Evolutionary conservation across 1,140 invertebrate species (phyloP).

Genomic region (Condylostylus longicornis): DNA sequence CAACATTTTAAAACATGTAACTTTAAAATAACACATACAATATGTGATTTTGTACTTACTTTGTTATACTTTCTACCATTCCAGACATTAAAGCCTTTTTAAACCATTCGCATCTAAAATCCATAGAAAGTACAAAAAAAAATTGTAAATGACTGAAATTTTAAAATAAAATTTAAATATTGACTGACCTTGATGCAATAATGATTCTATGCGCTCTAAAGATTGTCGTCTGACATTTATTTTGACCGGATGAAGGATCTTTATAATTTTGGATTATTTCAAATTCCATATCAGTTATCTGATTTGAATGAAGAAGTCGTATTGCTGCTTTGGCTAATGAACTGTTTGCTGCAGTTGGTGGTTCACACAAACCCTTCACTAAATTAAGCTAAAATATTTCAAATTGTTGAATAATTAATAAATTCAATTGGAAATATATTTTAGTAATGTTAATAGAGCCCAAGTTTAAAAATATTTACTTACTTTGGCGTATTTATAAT

Average conservation of each 20-base stretch:
- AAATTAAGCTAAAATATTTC: constrained; percentile 37
- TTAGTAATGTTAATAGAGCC: background rate
- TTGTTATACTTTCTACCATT: constrained; percentile 55
- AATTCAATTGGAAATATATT: background rate
- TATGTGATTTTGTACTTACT: constrained; percentile 28
- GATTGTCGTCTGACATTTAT: constrained; percentile 25
- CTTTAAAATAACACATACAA: background rate
- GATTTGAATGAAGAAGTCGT: constrained; percentile 36
- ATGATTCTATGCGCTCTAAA: constrained; percentile 48
- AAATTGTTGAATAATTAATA: background rate
- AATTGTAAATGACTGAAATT: too few species aligned
- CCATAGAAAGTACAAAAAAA: background rate
- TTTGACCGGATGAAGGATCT: background rate
- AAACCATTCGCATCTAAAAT: constrained; percentile 49
- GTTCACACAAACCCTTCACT: constrained; percentile 43
- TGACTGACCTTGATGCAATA: constrained; percentile 35
- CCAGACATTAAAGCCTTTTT: constrained; percentile 49
- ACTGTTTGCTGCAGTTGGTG: constrained; percentile 40
- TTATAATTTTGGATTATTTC: too few species aligned
- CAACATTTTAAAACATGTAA: background rate
- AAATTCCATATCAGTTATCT: constrained; percentile 48
- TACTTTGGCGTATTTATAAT: constrained; percentile 27
- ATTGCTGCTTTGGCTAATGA: constrained; percentile 39
- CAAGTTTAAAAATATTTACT: background rate
- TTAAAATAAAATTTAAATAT: background rate